Conservation (phyloP, 2,113 vertebrate species). For the Gnathonemus echidnorhynchus region DNA sequence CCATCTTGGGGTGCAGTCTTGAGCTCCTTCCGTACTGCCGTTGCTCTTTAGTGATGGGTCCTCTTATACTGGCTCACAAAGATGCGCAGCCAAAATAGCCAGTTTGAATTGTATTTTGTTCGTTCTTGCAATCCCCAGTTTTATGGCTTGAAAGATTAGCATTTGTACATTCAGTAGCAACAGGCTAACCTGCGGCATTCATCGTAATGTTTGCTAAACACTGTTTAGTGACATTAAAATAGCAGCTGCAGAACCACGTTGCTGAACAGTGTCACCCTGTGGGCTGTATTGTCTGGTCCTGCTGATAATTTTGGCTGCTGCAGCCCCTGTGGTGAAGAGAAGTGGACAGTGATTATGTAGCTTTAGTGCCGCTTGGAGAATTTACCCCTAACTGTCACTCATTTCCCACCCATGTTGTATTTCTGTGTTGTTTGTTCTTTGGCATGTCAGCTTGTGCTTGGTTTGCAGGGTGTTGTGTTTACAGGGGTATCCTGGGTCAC, state of each 20-base stretch:
- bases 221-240: neutral
- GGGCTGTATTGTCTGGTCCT: neutral
- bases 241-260: neutral
- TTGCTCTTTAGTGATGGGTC: neutral
- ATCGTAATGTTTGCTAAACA: neutral
- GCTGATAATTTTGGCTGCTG: neutral
- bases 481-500: neutral
- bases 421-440: neutral
- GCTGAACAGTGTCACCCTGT: neutral
- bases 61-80: neutral
- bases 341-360: neutral
- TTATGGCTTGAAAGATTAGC: neutral
- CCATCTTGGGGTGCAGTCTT: neutral
- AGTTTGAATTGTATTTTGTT: neutral
- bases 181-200: neutral
- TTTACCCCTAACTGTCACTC: neutral
- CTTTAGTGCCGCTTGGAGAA: neutral
- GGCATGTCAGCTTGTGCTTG: neutral
- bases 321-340: neutral
- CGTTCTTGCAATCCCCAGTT: neutral
- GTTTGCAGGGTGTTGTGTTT: neutral
- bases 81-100: neutral
- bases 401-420: neutral
- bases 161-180: neutral
- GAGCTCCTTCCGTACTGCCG: neutral